A percentile compares a stretch with the other conserved stretches of the same genome.
Evolutionary conservation across 2,113 vertebrate genomes (phyloP).

Genomic region (Rhizomys pruinosus): DNA sequence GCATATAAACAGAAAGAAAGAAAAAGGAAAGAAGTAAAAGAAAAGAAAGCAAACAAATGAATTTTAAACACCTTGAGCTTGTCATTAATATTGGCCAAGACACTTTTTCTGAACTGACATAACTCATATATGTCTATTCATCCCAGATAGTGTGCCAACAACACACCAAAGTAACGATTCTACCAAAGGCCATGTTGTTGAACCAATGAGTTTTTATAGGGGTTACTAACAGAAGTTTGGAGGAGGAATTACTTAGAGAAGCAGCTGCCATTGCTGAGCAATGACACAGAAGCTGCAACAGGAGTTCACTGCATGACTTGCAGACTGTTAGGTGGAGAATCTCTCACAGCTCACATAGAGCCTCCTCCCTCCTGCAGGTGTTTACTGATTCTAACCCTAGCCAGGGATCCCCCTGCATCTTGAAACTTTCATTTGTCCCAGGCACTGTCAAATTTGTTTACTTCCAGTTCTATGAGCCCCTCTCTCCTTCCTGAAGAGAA

Average conservation of each 20-base stretch:
- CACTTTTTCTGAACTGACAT: neutral
- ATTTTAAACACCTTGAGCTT: conserved; percentile 19
- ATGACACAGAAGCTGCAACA: neutral
- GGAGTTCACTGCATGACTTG: neutral
- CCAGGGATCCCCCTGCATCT: neutral
- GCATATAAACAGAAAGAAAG: no score
- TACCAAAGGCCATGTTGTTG: neutral
- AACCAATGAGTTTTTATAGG: neutral
- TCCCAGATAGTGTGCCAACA: neutral
- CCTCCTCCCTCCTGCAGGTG: neutral
- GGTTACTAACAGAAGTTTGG: no score
- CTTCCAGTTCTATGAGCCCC: neutral
- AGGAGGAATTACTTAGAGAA: no score
- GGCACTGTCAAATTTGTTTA: neutral
- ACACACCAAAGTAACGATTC: neutral
- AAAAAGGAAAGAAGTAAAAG: neutral
- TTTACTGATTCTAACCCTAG: neutral
- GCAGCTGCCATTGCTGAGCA: neutral
- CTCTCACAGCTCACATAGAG: neutral
- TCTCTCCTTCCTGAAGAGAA: neutral
- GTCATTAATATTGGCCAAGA: neutral
- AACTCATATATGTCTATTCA: neutral
- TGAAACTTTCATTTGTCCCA: neutral
- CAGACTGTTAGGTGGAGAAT: neutral
- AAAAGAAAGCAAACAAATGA: neutral